Conservation (phyloP, 2,888 invertebrate species). For the Drosophila longiperda region DNA sequence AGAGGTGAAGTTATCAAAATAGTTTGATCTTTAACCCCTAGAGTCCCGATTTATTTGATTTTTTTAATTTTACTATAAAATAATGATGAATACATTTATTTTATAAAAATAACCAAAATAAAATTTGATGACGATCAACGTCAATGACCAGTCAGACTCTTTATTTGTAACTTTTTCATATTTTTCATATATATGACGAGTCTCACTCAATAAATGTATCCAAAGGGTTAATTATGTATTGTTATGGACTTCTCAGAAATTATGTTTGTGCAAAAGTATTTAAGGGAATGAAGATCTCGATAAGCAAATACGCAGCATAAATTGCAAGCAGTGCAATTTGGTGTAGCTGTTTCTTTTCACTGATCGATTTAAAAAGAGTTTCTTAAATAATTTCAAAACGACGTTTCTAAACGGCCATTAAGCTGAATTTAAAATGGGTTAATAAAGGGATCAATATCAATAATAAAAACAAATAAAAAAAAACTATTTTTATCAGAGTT, state of each 20-base stretch:
- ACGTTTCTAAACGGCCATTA: neutral
- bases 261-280: neutral
- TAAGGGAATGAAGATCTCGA: neutral
- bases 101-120: too few species aligned
- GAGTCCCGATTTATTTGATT: too few species aligned
- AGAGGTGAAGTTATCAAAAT: neutral
- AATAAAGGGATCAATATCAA: neutral
- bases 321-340: neutral
- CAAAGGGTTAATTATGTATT: neutral
- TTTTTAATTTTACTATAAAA: too few species aligned
- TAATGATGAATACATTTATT: too few species aligned
- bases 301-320: neutral
- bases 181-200: too few species aligned
- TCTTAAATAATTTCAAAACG: neutral
- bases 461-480: neutral
- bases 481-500: neutral
- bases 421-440: neutral
- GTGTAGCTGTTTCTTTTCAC: neutral
- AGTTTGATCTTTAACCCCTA: neutral
- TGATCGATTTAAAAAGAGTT: neutral
- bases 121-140: too few species aligned
- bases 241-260: neutral
- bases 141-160: too few species aligned
- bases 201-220: too few species aligned
- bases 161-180: too few species aligned